Conservation (phyloP, 2,888 invertebrate species). For the Chrysodeixis includens region DNA sequence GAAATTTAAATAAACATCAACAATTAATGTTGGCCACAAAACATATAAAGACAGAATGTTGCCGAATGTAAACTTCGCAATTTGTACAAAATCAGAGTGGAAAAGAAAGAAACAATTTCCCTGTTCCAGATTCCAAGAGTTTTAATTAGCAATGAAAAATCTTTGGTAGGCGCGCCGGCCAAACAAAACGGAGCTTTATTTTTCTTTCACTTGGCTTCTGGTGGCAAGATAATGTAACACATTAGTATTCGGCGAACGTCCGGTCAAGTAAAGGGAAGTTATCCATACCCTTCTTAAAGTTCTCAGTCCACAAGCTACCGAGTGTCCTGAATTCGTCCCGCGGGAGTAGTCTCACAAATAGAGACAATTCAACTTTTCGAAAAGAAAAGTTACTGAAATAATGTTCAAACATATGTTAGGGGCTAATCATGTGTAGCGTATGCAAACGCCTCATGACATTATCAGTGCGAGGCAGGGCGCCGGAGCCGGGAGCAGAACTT, state of each 20-base stretch:
- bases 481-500: conserved; percentile 27
- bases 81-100: conserved; percentile 37
- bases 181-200: conserved; percentile 63
- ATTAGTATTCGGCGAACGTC: conserved; percentile 71
- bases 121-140: conserved; percentile 60
- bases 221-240: conserved; percentile 59
- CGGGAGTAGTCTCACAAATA: conserved; percentile 16
- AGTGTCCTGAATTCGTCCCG: conserved; percentile 49
- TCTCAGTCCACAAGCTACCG: conserved; percentile 55
- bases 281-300: conserved; percentile 62
- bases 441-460: conserved; percentile 24
- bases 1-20: conserved; percentile 8
- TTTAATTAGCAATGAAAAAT: conserved; percentile 72
- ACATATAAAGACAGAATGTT: conserved; percentile 6
- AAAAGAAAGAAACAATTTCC: conserved; percentile 54
- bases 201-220: conserved; percentile 62
- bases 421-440: conserved; percentile 19
- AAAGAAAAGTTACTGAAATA: conserved; percentile 10
- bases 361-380: conserved; percentile 37
- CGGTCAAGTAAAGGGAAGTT: conserved; percentile 59
- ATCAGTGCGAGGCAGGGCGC: conserved; percentile 27
- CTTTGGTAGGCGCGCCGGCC: conserved; percentile 55
- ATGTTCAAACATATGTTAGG: conserved; percentile 19
- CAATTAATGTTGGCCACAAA: conserved; percentile 7
- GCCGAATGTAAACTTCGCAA: conserved; percentile 30